Evolutionary conservation across 1,140 invertebrate genomes (phyloP).

Genomic region (Psix sp.): DNA sequence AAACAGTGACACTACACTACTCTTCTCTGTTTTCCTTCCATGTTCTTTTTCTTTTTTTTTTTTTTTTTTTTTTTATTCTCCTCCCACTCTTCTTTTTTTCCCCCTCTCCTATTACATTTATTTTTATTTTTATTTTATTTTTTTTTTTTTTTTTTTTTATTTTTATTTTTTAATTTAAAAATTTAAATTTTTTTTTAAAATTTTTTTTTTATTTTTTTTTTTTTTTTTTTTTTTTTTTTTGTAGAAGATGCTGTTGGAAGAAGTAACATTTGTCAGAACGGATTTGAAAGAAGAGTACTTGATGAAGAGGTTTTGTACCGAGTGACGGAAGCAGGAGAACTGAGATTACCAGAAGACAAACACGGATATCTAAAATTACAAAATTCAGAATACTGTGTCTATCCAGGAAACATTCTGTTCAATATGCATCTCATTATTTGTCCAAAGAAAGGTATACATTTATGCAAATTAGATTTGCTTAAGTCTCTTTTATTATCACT

Average conservation of each 20-base stretch:
- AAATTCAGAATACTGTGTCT: conserved; percentile 1
- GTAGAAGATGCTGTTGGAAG: background rate
- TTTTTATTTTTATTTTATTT: no score
- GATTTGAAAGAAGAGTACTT: background rate
- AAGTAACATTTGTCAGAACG: background rate
- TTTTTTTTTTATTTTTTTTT: no score
- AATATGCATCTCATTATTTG: background rate
- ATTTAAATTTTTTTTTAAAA: no score
- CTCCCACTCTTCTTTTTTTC: no score
- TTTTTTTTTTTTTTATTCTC: no score
- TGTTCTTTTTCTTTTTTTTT: no score
- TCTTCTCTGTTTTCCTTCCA: no score
- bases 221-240: background rate
- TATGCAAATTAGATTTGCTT: background rate
- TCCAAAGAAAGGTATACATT: conserved; percentile 1
- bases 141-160: no score
- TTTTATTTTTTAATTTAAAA: no score
- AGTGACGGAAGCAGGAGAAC: conserved; percentile 1
- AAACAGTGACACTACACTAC: no score
- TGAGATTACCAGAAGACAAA: conserved; percentile 4
- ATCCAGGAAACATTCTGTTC: background rate
- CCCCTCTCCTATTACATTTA: no score
- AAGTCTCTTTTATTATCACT: background rate
- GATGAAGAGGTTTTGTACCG: background rate
- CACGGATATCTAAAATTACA: conserved; percentile 2